Evolutionary conservation across 2,888 invertebrate genomes (phyloP).

Genomic region (Cremastobaeus sp.): DNA sequence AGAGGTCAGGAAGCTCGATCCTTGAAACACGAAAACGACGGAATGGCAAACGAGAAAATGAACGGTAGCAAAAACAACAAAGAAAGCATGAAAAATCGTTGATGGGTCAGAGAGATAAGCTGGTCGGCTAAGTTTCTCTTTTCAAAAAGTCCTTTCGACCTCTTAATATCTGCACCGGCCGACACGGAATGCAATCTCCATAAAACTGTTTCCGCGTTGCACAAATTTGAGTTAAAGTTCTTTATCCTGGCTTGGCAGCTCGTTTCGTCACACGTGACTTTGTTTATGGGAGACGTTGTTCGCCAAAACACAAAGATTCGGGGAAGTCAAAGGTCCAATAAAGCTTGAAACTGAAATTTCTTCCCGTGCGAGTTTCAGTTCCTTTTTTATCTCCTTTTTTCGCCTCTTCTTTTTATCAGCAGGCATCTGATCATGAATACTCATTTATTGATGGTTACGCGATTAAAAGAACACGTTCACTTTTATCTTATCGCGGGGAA

Average conservation of each 20-base stretch:
- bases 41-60: slow-evolving; percentile 44
- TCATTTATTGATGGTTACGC: slow-evolving; percentile 34
- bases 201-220: slow-evolving; percentile 72
- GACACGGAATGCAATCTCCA: slow-evolving; percentile 75
- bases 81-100: slow-evolving; percentile 53
- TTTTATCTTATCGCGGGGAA: slow-evolving; percentile 35
- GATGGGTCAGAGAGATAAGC: slow-evolving; percentile 53
- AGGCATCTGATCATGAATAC: slow-evolving; percentile 11
- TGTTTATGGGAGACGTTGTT: slow-evolving; percentile 60
- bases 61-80: slow-evolving; percentile 48
- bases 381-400: slow-evolving; percentile 24
- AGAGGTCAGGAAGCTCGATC: neutral
- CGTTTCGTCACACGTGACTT: slow-evolving; percentile 56
- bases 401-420: slow-evolving; percentile 29
- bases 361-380: slow-evolving; percentile 14
- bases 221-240: slow-evolving; percentile 68
- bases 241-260: slow-evolving; percentile 38
- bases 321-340: slow-evolving; percentile 66
- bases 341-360: slow-evolving; percentile 62
- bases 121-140: slow-evolving; percentile 45
- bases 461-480: slow-evolving; percentile 23
- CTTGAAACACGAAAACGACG: slow-evolving; percentile 12
- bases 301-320: slow-evolving; percentile 62
- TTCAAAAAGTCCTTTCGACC: slow-evolving; percentile 66
- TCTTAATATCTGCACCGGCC: slow-evolving; percentile 69